Evolutionary conservation across 1,140 invertebrate species (phyloP), one percentile per base, ranked within the genome.

Genomic region (Apis laboriosa): DNA sequence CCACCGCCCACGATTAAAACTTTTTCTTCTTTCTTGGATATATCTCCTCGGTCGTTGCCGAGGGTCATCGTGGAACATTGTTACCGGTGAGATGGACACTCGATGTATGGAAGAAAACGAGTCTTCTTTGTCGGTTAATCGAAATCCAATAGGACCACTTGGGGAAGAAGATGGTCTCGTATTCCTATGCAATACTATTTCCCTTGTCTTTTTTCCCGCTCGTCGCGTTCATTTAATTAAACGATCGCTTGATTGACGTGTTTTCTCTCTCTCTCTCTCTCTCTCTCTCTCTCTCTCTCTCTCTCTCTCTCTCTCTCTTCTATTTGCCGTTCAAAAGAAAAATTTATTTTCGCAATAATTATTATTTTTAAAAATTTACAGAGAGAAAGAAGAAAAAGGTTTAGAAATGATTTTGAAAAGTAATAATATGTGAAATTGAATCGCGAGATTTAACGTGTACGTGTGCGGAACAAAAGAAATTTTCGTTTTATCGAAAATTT

Each of bases 91-190:
- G 49, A 68, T 67, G 49, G 51, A 61, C 17, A 85, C 78, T 75
- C 43, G 74, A 17, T 15, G 72, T 63, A 77, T 61, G 51, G 34
- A 58, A 24, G 56, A 24, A 74, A 83, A 60, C 34, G 61, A n/a
- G 21, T 51, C 5, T 43, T 75, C 86, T 86, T 87, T 87, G 81
- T 63, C 75, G 74, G 66, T 70, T 90, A 90, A 91, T 91, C 73
- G 89, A 89, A 90, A 90, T 89, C 84, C 88, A 83, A 90, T 90
- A 86, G 79, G 68, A 73, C 68, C 24, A 83, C 79, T 84, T 58
- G 53, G 21, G 53, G 49, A 71, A 63, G 63, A 78, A 58, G 71
- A 78, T 83, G 71, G 56, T 19, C 80, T 74, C 60, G 60, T 24
- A 49, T 19, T 19, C 19, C 53, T 67, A 49, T 53, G 13, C 51